Conservation (phyloP, 2,888 invertebrate species). For the Campopleginae sp. region DNA sequence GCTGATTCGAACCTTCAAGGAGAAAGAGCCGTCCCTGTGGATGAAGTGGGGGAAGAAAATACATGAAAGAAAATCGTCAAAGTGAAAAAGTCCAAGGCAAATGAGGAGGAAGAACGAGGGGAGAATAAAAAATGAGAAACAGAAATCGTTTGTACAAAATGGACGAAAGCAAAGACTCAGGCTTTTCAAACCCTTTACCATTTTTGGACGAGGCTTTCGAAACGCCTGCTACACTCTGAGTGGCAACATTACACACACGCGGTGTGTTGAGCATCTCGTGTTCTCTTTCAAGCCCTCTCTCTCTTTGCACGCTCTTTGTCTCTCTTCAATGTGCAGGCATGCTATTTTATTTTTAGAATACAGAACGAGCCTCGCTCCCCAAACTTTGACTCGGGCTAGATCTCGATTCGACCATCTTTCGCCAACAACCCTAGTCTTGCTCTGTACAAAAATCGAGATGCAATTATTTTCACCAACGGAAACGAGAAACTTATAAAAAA, state of each 20-base stretch:
- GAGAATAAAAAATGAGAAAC: background rate
- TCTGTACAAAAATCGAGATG: background rate
- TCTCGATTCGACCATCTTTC: conserved; percentile 42
- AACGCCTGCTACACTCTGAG: conserved; percentile 18
- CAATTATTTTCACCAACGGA: background rate
- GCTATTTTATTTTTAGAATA: conserved; percentile 65
- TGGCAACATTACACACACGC: conserved; percentile 3
- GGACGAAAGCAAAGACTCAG: background rate
- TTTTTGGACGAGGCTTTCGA: conserved; percentile 60
- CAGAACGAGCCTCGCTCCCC: conserved; percentile 53
- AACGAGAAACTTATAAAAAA: background rate
- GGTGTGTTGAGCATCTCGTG: background rate
- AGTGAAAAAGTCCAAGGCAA: background rate
- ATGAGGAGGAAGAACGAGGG: background rate
- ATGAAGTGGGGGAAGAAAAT: background rate
- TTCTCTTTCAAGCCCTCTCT: conserved; percentile 16
- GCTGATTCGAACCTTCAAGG: conserved; percentile 48
- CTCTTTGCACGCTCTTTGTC: conserved; percentile 14
- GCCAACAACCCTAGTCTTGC: conserved; percentile 9
- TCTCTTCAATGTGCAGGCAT: conserved; percentile 19
- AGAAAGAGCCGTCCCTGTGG: conserved; percentile 31
- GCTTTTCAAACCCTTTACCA: conserved; percentile 56
- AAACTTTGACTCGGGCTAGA: conserved; percentile 41
- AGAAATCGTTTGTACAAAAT: conserved; percentile 8
- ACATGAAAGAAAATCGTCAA: background rate